These are phyloP conservation scores for Dendrolimus pini DNA, from an alignment of 2,888 invertebrate genomes.

Conservation along the genomic window DNA sequence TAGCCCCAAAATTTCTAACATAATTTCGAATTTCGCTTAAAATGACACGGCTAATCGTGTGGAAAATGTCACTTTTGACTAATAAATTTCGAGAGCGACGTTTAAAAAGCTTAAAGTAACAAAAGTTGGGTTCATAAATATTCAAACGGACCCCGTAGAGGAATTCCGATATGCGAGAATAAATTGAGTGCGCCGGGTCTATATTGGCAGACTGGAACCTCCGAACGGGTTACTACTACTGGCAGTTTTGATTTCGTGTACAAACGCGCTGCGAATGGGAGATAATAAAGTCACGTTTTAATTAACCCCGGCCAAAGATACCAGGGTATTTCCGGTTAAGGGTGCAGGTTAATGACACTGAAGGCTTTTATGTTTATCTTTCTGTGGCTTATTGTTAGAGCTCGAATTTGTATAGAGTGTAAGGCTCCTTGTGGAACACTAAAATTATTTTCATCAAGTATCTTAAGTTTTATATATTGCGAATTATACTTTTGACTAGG, in stretches of 20 bases:
- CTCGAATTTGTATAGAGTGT: background rate
- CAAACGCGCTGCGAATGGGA: background rate
- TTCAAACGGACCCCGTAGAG: slow-evolving; percentile 37
- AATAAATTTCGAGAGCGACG: slow-evolving; percentile 29
- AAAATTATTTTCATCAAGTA: no score
- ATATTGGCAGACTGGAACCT: slow-evolving; percentile 27
- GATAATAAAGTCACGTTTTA: background rate
- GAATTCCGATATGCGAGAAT: slow-evolving; percentile 51
- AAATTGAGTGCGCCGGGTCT: slow-evolving; percentile 42
- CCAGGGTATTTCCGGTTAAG: background rate
- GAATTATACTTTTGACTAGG: background rate
- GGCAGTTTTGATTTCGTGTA: slow-evolving; percentile 1
- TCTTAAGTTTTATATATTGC: background rate
- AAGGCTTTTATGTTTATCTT: background rate
- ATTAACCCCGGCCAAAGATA: background rate
- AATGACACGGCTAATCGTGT: background rate
- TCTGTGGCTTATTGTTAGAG: background rate
- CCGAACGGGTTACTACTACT: background rate
- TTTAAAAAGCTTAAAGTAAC: slow-evolving; percentile 41
- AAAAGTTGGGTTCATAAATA: slow-evolving; percentile 58
- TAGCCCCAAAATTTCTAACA: background rate
- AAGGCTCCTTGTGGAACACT: no score
- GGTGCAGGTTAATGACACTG: background rate
- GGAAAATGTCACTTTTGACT: slow-evolving; percentile 8
- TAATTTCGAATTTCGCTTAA: background rate